Evolutionary conservation across 2,113 vertebrate genomes (phyloP), one percentile per base, ranked within the genome.

Genomic region (Phainopepla nitens): DNA sequence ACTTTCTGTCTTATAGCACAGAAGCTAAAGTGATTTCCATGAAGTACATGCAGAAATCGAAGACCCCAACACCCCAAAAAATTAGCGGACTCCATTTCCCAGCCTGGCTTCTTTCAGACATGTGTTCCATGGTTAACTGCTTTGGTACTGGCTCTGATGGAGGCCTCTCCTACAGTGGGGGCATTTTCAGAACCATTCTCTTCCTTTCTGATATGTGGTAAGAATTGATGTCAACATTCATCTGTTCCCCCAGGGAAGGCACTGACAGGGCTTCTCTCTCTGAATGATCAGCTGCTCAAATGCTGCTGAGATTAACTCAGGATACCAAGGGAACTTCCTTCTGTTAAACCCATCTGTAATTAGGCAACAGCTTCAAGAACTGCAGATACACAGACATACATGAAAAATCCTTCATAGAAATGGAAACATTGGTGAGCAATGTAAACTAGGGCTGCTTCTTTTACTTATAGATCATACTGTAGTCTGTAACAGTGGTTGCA

Each of bases 331-430:
- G 35, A 68, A 18, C 19, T 28, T 35, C 42, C 8, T 36, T 47
- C 10, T 47, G 8, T 47, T 42, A 53, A 64, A 82, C 18, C 13
- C 2, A 2, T 21, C 33, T 36, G 22, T 7, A 64, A 69, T 73
- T 25, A 12, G 45, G 17, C 29, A 60, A 42, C 13, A 70, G 36
- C 22, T 70, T 65, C 14, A 42, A 82, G 50, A 89, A n/a, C 2
- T 36, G 35, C 11, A 49, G 33, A 24, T 15, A 12, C 39, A 58
- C 2, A 54, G 21, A 70, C 0, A 0, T 23, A 13, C 10, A 14
- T 50, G 36, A 50, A 82, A 86, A 64, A 65, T 41, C 22, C 25
- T 65, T 36, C 45, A 60, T 50, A 75, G 28, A 29, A 79, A 56
- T 5, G 19, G 53, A 28, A 78, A 41, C 23, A 13, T 14, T 39